Conservation (phyloP, 2,888 invertebrate genomes). For the Cephus pulcher region DNA sequence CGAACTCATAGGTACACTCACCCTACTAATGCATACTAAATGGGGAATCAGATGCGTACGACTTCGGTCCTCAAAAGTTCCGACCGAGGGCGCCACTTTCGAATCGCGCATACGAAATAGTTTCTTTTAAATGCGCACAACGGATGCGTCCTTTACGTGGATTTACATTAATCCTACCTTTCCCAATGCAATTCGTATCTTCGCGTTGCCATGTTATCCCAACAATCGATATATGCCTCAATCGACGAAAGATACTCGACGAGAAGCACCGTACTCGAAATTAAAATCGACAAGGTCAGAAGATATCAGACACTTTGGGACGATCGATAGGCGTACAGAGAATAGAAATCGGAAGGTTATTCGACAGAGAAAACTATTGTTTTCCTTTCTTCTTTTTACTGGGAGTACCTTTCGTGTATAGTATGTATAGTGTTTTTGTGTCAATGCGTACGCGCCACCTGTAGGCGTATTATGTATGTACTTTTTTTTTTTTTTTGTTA, state of each 20-base stretch:
- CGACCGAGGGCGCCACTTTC: not conserved
- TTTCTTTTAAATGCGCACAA: not conserved
- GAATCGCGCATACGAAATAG: not conserved
- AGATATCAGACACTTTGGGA: constrained; percentile 17
- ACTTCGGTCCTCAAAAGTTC: not conserved
- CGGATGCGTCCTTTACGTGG: not conserved
- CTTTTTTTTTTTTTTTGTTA: constrained; percentile 37
- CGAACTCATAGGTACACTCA: not conserved
- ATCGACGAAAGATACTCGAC: not conserved
- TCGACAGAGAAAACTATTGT: constrained; percentile 57
- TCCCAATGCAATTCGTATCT: not conserved
- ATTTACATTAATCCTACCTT: not conserved
- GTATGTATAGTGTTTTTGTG: constrained; percentile 19
- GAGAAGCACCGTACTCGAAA: not conserved
- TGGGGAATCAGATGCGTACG: not conserved
- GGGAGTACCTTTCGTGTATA: constrained; percentile 13
- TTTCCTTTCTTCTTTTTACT: constrained; percentile 14
- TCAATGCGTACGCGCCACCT: not conserved
- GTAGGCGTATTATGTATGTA: not conserved
- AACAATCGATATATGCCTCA: not conserved
- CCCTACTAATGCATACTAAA: not conserved
- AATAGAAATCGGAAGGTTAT: constrained; percentile 51
- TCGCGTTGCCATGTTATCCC: not conserved
- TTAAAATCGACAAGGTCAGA: not conserved
- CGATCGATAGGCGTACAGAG: constrained; percentile 41